Evolutionary conservation across 2,888 invertebrate genomes (phyloP), one percentile per base, ranked within the genome.

Genomic region (Peribatodes rhomboidaria): DNA sequence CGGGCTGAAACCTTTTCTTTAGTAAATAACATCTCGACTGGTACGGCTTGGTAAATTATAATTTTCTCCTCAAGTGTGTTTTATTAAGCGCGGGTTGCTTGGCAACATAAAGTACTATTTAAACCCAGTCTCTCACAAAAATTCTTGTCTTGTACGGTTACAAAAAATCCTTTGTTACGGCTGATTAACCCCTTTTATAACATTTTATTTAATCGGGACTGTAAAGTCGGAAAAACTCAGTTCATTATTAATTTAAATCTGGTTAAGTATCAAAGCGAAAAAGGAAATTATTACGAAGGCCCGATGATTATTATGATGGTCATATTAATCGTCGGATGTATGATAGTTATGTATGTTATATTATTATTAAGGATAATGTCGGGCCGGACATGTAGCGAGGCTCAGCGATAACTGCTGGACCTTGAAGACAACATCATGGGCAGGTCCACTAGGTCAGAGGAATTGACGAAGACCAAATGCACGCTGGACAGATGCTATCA

Each of bases 171-270:
- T 4, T 13, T 1, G 46, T 0, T 31, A 49, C 16, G 14, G 14
- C 7, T 6, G 27, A 61, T 42, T 39, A 42, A 37, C 11, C n/a
- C 41, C 47, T 42, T 39, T 31, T 50, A 58, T 33, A 47, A 61
- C 2, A 50, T 41, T 53, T 41, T 37, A 64, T 55, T 66, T 63
- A 41, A 61, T 64, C 46, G 54, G 52, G 58, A 61, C 61, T 35
- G 55, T 53, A 35, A 60, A 60, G 37, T 62, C 42, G 35, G 44
- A 33, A 27, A 58, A 57, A 56, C 16, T 61, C 54, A 33, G 56
- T 55, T 62, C 44, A 64, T 68, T 66, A 66, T 63, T 67, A 58
- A 64, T 68, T 65, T 56, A 53, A 70, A 65, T 65, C 57, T 44
- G 27, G 44, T 65, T 56, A 50, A 55, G 44, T 53, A 57, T 64